Conservation (phyloP, 35 echinoderm and acorn worm genomes). For the Heliocidaris erythrogramma region DNA sequence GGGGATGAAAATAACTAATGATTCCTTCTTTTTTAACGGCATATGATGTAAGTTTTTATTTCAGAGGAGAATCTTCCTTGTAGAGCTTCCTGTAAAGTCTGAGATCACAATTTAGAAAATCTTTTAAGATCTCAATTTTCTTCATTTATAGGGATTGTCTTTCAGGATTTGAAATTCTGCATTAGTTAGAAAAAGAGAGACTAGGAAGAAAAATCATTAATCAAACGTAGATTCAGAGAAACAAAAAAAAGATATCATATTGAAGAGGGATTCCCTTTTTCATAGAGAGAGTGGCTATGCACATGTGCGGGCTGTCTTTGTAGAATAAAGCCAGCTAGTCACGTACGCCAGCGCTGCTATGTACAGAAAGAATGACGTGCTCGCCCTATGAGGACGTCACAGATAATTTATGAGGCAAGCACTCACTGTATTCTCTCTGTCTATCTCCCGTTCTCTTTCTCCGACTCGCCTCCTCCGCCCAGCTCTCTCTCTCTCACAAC, state of each 20-base stretch:
- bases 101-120: neutral
- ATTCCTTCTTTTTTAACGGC: neutral
- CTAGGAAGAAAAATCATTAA: neutral
- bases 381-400: neutral
- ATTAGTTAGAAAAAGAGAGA: neutral
- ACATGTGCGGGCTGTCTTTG: neutral
- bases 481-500: neutral
- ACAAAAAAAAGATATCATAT: neutral
- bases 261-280: constrained; percentile 1
- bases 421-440: neutral
- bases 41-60: neutral
- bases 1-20: neutral
- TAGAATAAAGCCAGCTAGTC: neutral
- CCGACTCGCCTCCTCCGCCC: neutral
- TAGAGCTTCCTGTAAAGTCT: neutral
- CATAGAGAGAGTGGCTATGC: neutral
- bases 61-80: neutral
- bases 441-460: neutral
- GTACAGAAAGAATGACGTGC: neutral
- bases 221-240: neutral
- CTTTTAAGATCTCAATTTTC: neutral
- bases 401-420: constrained; percentile 11
- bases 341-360: neutral
- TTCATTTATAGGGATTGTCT: neutral
- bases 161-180: neutral